Percentiles rank a stretch among this genome's conserved stretches.
Evolutionary conservation across 1,140 invertebrate species (phyloP).

Genomic region (Meteorus sp.): DNA sequence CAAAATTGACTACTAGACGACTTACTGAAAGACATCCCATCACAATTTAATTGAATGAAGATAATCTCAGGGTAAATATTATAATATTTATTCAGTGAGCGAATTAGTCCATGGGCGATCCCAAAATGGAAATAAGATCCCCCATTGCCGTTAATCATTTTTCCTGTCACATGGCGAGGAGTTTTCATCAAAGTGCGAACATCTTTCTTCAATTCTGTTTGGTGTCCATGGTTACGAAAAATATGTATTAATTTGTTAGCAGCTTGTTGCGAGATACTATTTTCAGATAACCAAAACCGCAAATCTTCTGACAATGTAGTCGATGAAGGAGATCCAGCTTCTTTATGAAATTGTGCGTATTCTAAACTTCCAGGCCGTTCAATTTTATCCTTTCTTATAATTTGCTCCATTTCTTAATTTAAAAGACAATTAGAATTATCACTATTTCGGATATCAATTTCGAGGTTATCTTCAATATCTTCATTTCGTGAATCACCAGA

Average conservation of each 20-base stretch:
- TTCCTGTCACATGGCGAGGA: conserved; percentile 2
- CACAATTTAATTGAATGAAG: conserved; percentile 21
- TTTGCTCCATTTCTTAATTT: not conserved
- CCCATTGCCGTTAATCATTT: not conserved
- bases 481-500: not conserved
- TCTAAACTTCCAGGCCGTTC: not conserved
- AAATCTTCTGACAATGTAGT: conserved; percentile 14
- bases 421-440: not conserved
- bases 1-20: conserved; percentile 28
- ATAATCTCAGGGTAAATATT: conserved; percentile 4
- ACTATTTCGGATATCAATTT: not conserved
- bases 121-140: conserved; percentile 20
- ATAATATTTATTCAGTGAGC: conserved; percentile 16
- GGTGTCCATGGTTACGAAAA: conserved; percentile 16
- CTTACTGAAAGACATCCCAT: conserved; percentile 29
- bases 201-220: conserved; percentile 10
- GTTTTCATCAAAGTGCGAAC: conserved; percentile 22
- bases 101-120: conserved; percentile 6
- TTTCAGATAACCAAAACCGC: conserved; percentile 7
- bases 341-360: not conserved
- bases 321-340: not conserved
- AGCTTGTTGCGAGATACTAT: conserved; percentile 2
- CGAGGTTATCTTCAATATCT: not conserved
- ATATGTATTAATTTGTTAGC: conserved; percentile 9
- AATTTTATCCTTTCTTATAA: not conserved